Evolutionary conservation across 2,888 invertebrate genomes (phyloP), one percentile per base, ranked within the genome.

Genomic region (Drosophila pullipes): DNA sequence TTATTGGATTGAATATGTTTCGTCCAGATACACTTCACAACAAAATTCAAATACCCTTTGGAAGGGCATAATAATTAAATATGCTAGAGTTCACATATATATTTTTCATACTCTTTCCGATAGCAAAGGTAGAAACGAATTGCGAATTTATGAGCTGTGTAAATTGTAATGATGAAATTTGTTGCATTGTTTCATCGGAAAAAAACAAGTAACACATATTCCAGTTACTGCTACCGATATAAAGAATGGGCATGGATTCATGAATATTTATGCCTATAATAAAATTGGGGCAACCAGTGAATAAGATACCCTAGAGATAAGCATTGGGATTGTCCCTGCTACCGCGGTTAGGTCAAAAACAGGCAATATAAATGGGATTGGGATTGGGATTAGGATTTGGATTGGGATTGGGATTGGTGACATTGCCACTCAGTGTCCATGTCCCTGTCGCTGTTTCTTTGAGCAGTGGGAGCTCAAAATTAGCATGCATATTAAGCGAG

Each of bases 401-500:
- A 25, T 47, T 47, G 25, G 13, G n/a, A 37, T 47, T 47, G 47
- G n/a, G n/a, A 37, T 25, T 62, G 41, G n/a, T 55, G 37, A 18
- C 37, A 25, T 11, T 35, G 54, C 25, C 35, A 54, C 35, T 25
- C 22, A 18, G 25, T n/a, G 13, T 53, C 33, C 33, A 16, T 33
- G 53, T 33, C 18, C 37, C 44, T n/a, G 52, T 25, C 37, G 39
- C 60, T 65, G 60, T 25, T 30, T 25, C 28, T 28, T 4, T 69
- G 52, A 50, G 37, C 55, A 41, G 47, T 49, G 67, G 66, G 50
- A 52, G 76, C 44, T 35, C 47, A 55, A 78, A 78, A 81, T 80
- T 80, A 80, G 80, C 80, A 80, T 80, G 80, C 78, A 80, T 80
- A 80, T 81, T 80, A 82, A 80, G 69, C 74, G 68, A 81, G 78